These are phyloP conservation scores for Zaprionus davidi DNA, from an alignment of 1,140 invertebrate species.

Conservation along the genomic window DNA sequence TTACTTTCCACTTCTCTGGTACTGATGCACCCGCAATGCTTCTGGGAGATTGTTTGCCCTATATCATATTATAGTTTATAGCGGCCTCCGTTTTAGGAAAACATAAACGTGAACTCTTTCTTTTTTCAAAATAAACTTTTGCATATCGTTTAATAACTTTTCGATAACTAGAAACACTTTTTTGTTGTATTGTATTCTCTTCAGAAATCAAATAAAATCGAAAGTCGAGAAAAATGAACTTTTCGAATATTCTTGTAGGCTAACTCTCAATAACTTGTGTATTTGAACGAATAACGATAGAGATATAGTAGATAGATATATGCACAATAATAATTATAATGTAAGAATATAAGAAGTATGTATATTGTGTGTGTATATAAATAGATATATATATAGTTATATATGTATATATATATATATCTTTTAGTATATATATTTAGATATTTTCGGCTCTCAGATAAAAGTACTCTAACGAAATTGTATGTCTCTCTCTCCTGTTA, in stretches of 20 bases:
- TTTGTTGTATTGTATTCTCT: slow-evolving; percentile 17
- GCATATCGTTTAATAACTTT: slow-evolving; percentile 46
- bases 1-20: slow-evolving; percentile 41
- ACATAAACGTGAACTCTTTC: slow-evolving; percentile 44
- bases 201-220: background rate
- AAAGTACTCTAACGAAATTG: slow-evolving; percentile 59
- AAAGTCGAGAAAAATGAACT: slow-evolving; percentile 56
- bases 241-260: slow-evolving; percentile 68
- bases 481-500: slow-evolving; percentile 76
- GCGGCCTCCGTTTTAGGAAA: slow-evolving; percentile 36
- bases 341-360: slow-evolving; percentile 23
- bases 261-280: slow-evolving; percentile 74
- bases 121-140: slow-evolving; percentile 37
- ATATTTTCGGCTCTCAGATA: slow-evolving; percentile 73
- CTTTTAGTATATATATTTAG: slow-evolving; percentile 57
- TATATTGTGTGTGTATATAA: slow-evolving; percentile 32
- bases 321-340: slow-evolving; percentile 52
- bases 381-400: slow-evolving; percentile 39
- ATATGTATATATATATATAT: slow-evolving; percentile 50
- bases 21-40: slow-evolving; percentile 42
- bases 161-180: slow-evolving; percentile 70
- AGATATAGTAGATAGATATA: slow-evolving; percentile 54
- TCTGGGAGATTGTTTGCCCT: slow-evolving; percentile 24
- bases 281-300: slow-evolving; percentile 68
- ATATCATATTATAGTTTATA: slow-evolving; percentile 17